A percentile compares a stretch with the other conserved stretches of the same genome.
These are phyloP conservation scores for Penaeus chinensis DNA, from an alignment of 1,140 invertebrate species.

Conservation along the genomic window DNA sequence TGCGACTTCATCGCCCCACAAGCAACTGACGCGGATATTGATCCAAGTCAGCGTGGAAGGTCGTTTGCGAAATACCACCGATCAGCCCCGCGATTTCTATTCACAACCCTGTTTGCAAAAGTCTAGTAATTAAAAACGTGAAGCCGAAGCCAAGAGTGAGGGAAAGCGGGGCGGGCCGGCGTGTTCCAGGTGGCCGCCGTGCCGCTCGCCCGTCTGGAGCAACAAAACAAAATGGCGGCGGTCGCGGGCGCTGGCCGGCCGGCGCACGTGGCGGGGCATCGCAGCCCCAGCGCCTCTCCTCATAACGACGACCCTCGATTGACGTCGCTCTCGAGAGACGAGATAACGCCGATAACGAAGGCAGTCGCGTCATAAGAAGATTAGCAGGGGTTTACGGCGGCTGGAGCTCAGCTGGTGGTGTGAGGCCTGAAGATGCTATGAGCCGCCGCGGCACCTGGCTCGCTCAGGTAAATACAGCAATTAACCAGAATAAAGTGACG, in stretches of 20 bases:
- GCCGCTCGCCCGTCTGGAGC: conserved; percentile 32
- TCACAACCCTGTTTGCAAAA: too few relatives aligned
- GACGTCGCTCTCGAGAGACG: neutral
- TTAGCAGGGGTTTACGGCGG: neutral
- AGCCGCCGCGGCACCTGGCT: conserved; percentile 42
- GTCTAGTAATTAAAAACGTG: too few relatives aligned
- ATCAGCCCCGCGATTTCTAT: too few relatives aligned
- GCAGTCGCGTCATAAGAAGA: neutral
- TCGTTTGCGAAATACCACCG: too few relatives aligned
- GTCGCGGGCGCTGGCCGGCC: neutral
- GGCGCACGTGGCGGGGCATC: conserved; percentile 37
- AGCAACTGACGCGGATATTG: too few relatives aligned
- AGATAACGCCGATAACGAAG: neutral
- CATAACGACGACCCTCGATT: too few relatives aligned
- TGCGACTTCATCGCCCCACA: too few relatives aligned
- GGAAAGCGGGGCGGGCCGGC: conserved; percentile 4
- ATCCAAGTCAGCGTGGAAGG: too few relatives aligned
- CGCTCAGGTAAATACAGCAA: conserved; percentile 55
- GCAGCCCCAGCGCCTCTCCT: neutral
- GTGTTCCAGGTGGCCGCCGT: conserved; percentile 47
- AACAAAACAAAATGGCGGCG: conserved; percentile 50
- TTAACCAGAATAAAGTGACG: conserved; percentile 52
- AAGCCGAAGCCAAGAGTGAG: conserved; percentile 10
- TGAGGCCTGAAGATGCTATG: conserved; percentile 24
- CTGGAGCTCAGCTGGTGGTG: neutral